Evolutionary conservation across 2,113 vertebrate species (phyloP).

Genomic region (Lagenorhynchus albirostris): DNA sequence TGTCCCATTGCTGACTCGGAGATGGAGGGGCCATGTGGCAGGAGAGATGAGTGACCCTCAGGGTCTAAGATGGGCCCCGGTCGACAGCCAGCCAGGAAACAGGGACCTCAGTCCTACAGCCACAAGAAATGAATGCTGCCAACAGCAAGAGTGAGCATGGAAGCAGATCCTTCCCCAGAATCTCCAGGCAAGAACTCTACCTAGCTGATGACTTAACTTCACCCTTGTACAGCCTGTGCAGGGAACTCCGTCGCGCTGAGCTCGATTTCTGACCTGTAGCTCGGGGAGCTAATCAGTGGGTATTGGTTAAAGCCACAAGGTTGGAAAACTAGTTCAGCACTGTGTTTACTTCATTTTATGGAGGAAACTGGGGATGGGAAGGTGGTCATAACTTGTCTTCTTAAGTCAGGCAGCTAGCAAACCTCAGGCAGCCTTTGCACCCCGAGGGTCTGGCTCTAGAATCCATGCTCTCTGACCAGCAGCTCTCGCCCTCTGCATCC

Average conservation of each 20-base stretch:
- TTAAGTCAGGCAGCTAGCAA: neutral
- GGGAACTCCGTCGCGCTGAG: neutral
- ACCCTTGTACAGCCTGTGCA: neutral
- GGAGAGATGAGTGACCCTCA: neutral
- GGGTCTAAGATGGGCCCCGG: neutral
- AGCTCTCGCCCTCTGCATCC: neutral
- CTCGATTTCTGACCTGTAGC: neutral
- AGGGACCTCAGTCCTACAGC: neutral
- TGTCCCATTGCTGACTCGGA: neutral
- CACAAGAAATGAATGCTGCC: neutral
- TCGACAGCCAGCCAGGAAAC: neutral
- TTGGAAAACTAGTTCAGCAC: neutral
- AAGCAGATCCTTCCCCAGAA: neutral
- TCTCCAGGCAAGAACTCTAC: neutral
- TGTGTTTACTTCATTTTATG: neutral
- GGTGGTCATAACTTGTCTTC: neutral
- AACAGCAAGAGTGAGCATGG: neutral
- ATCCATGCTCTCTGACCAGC: neutral
- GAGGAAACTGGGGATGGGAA: neutral
- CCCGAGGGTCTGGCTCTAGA: neutral
- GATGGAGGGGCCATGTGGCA: neutral
- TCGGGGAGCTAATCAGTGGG: accelerated
- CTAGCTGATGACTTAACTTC: neutral
- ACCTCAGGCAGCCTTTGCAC: neutral
- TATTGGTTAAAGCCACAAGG: neutral